Conservation (phyloP, 2,113 vertebrate genomes). For the Sterrhoptilus dennistouni region DNA sequence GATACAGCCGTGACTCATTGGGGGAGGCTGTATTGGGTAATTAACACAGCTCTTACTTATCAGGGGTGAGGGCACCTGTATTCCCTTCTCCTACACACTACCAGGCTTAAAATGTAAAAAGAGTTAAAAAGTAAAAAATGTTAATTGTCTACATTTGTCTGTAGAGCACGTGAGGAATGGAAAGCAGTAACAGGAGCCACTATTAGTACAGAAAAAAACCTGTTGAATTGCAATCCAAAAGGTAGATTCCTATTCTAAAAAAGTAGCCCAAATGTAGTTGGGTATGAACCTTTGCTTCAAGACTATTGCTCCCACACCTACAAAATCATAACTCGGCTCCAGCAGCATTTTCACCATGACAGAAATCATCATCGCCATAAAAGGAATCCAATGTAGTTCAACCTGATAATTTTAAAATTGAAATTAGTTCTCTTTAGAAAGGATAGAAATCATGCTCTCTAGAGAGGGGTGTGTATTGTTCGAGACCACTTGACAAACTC, state of each 20-base stretch:
- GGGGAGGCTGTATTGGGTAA: not conserved
- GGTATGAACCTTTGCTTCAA: not conserved
- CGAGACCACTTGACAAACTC: not conserved
- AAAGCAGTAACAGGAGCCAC: not conserved
- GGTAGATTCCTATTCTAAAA: not conserved
- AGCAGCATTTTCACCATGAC: not conserved
- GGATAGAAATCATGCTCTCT: not conserved
- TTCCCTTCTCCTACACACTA: not conserved
- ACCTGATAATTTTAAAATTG: not conserved
- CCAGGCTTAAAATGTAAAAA: not conserved
- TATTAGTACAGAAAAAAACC: accelerated
- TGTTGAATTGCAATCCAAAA: not conserved
- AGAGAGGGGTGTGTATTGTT: not conserved
- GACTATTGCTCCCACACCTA: not conserved
- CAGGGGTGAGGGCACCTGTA: not conserved
- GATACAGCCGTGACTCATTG: not conserved
- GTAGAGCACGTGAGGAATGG: not conserved
- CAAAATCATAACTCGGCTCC: not conserved
- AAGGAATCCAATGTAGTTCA: not conserved
- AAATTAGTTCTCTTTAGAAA: not conserved
- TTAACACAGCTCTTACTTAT: not conserved
- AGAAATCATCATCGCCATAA: not conserved
- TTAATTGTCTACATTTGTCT: not conserved
- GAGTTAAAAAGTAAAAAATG: not conserved
- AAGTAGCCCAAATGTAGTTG: not conserved